Evolutionary conservation across 2,113 vertebrate genomes (phyloP), one percentile per base, ranked within the genome.

Genomic region (Carassius auratus): DNA sequence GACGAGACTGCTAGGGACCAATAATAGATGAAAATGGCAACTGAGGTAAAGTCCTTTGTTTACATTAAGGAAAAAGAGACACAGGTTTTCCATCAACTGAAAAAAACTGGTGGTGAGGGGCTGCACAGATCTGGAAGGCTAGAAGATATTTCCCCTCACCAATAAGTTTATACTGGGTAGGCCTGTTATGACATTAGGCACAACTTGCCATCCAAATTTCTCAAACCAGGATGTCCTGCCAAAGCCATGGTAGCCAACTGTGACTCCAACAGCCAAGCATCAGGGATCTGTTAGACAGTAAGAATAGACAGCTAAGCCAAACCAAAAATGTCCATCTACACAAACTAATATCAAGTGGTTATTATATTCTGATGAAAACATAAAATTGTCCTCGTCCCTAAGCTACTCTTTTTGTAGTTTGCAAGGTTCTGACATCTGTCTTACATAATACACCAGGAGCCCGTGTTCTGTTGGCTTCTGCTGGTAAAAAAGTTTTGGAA

Each of bases 161-260:
- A 87, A 68, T 33, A 78, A 59, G 33, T 78, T 64, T 17, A 59
- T 86, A 57, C 81, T 86, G 89, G 83, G 85, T 86, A n/a, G 80
- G 87, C 57, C 84, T 52, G 23, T 84, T 84, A 77, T 42, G 59
- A 89, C 82, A 26, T 42, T 75, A 84, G 71, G 62, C 76, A 38
- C 30, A 73, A 85, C 75, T 75, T 78, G 85, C 66, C 77, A 76
- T 82, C 79, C 84, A 83, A 83, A 77, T 8, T 23, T 50, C 61
- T 88, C 75, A 87, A 84, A 76, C 64, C 45, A 81, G 76, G 71
- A 79, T 76, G 36, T 15, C 1, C 68, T 74, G 69, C 84, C 84
- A 89, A 85, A 85, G 17, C 80, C 86, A 83, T 42, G 33, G 45
- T 78, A 84, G 62, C 64, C 55, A 73, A 71, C 69, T 14, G 55